A percentile compares a stretch with the other conserved stretches of the same genome.
These are phyloP conservation scores for Rhagophthalmus giganteus DNA, from an alignment of 2,888 invertebrate genomes.

Conservation along the genomic window DNA sequence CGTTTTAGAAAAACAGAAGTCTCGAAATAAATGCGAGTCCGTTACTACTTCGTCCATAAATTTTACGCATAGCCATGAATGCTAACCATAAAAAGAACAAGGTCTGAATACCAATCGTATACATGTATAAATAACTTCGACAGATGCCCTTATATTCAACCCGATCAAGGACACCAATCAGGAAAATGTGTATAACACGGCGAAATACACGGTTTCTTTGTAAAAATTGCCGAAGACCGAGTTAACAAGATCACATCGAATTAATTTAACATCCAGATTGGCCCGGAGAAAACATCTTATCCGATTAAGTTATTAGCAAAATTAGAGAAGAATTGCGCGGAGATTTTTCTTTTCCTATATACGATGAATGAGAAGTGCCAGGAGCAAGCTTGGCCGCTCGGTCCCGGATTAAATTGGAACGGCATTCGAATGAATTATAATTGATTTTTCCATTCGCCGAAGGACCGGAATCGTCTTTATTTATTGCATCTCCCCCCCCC, in stretches of 20 bases:
- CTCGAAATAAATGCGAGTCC: not conserved
- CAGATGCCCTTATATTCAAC: conserved; percentile 1
- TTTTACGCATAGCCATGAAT: conserved; percentile 1
- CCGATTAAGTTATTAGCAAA: conserved; percentile 15
- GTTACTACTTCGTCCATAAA: not conserved
- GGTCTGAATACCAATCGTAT: conserved; percentile 12
- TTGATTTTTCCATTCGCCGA: conserved; percentile 18
- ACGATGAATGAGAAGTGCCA: conserved; percentile 13
- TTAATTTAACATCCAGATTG: conserved; percentile 10
- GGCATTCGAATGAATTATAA: conserved; percentile 8
- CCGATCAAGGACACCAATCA: conserved; percentile 6
- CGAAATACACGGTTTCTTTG: too few species aligned
- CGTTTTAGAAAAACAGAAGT: not conserved
- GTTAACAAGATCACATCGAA: conserved; percentile 5
- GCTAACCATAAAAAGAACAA: conserved; percentile 8
- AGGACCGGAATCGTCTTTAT: not conserved
- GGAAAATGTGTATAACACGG: too few species aligned
- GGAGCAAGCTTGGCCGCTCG: conserved; percentile 1
- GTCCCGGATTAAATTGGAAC: conserved; percentile 17
- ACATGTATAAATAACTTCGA: conserved; percentile 8
- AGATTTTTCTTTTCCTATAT: conserved; percentile 5
- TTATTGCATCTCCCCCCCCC: not conserved
- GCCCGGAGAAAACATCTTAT: conserved; percentile 10
- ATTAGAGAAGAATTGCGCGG: conserved; percentile 6
- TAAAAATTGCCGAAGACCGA: not conserved